Base-by-base conservation (phyloP, 2,888 invertebrate genomes). In the Caenorhabditis sp. region DNA sequence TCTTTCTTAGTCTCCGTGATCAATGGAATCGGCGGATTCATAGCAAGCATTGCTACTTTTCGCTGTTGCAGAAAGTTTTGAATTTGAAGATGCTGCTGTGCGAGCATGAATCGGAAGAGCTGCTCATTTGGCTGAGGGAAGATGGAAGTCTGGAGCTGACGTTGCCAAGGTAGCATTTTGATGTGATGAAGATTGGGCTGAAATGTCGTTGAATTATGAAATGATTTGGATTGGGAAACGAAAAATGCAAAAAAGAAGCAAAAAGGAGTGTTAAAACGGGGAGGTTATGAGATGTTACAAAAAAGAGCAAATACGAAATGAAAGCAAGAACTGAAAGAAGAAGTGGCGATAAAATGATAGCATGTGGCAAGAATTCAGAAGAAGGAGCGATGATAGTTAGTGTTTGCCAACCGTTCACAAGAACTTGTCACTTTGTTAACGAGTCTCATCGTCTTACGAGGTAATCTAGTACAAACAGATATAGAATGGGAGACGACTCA, bases 81-180 rank as follows among this genome's bases (percentile, higher is more conserved):
- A 9, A 81, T 35, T 3, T 76, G 65, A 9, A 81, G 20, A 3
- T 76, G 76, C 32, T 81, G 81, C 18, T 80, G 72, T 1, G 76
- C 67, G 9, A 81, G 9, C 55, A 81, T 61, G 22, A 81, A 18
- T 9, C 76, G 64, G 24, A 76, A 58, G 18, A 81, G 9, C 20
- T 81, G 76, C 18, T 81, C 81, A 37, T 81, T 76, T 28, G 72
- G 70, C 26, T 67, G 77, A 13, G 82, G 82, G 55, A 82, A 82
- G 55, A 82, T 82, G 0, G 82, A 82, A 8, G 62, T 64, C 56
- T 60, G 64, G 9, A 69, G 68, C 47, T 68, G 72, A 55, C 71
- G 69, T 55, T 70, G 82, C 77, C 70, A 71, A 18, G 82, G 82
- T 22, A 82, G 67, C 82, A 82, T 81, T 51, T 32, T 72, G 18